A percentile compares a stretch with the other conserved stretches of the same genome.
Evolutionary conservation across 2,888 invertebrate genomes (phyloP).

Genomic region (Leptinotarsa tumamoca): DNA sequence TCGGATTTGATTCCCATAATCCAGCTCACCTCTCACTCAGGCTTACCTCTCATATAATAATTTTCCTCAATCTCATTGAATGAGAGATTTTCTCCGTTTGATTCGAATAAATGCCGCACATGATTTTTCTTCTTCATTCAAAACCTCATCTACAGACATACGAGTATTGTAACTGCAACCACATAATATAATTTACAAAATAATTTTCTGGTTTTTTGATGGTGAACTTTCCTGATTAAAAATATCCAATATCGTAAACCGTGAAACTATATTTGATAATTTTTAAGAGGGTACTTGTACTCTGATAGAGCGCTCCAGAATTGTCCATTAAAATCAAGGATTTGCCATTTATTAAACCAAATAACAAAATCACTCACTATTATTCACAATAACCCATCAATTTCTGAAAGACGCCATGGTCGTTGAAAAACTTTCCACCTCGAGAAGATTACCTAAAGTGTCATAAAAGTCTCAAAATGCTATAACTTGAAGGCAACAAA

Average conservation of each 20-base stretch:
- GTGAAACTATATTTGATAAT: not conserved
- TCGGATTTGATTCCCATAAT: no score
- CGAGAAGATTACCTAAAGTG: no score
- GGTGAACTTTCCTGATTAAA: not conserved
- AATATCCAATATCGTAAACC: not conserved
- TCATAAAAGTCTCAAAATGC: no score
- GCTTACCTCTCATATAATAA: not conserved
- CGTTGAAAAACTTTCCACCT: no score
- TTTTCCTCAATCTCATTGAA: conserved; percentile 3
- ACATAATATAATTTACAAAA: not conserved
- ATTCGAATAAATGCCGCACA: not conserved
- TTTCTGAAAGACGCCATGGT: no score
- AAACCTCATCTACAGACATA: not conserved
- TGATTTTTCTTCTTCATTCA: not conserved
- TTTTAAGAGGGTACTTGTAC: not conserved
- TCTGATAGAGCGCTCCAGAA: not conserved
- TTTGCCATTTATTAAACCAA: no score
- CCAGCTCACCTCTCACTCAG: no score
- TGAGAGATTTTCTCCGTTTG: not conserved
- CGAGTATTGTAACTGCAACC: not conserved
- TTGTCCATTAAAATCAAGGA: no score
- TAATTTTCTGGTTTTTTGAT: not conserved
- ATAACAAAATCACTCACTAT: no score
- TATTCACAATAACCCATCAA: no score
- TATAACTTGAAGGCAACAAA: no score